A percentile compares a stretch with the other conserved stretches of the same genome.
These are phyloP conservation scores for Noctua comes DNA, from an alignment of 2,888 invertebrate genomes.

Conservation along the genomic window DNA sequence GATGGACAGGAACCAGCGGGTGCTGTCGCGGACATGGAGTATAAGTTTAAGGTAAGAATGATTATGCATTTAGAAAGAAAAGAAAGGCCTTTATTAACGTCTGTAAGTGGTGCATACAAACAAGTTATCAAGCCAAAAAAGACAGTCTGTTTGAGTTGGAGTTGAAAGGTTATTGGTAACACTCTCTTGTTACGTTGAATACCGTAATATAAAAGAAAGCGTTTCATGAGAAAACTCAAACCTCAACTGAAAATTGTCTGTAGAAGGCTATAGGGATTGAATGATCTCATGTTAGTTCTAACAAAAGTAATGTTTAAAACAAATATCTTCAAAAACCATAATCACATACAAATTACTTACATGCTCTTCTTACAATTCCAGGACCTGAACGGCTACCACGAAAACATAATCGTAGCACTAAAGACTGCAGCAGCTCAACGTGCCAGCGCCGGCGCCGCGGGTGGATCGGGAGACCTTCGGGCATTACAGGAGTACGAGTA, in stretches of 20 bases:
- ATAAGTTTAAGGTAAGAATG: slow-evolving; percentile 93
- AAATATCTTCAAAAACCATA: not conserved
- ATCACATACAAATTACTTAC: not conserved
- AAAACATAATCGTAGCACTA: slow-evolving; percentile 97
- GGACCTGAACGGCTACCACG: slow-evolving; percentile 97
- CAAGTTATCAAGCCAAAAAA: not conserved
- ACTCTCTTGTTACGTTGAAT: not conserved
- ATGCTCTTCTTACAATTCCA: slow-evolving; percentile 86
- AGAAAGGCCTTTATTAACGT: not conserved
- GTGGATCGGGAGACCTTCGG: slow-evolving; percentile 85
- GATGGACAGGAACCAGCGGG: slow-evolving; percentile 92
- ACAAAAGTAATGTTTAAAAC: not conserved
- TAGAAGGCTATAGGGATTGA: not conserved
- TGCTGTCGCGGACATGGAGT: slow-evolving; percentile 94
- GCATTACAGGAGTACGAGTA: slow-evolving; percentile 89
- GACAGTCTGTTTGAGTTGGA: not conserved
- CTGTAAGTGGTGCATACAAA: not conserved
- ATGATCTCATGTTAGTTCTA: not conserved
- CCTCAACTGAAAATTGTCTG: not conserved
- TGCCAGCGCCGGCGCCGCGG: slow-evolving; percentile 82
- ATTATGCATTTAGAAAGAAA: not conserved
- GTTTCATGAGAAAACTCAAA: not conserved
- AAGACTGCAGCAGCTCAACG: slow-evolving; percentile 95
- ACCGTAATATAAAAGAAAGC: not conserved
- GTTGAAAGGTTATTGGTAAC: not conserved